A percentile compares a stretch with the other conserved stretches of the same genome.
phyloP scores from a whole-genome alignment of 2,888 invertebrate genomes.

The Drosophila ochracea region DNA sequence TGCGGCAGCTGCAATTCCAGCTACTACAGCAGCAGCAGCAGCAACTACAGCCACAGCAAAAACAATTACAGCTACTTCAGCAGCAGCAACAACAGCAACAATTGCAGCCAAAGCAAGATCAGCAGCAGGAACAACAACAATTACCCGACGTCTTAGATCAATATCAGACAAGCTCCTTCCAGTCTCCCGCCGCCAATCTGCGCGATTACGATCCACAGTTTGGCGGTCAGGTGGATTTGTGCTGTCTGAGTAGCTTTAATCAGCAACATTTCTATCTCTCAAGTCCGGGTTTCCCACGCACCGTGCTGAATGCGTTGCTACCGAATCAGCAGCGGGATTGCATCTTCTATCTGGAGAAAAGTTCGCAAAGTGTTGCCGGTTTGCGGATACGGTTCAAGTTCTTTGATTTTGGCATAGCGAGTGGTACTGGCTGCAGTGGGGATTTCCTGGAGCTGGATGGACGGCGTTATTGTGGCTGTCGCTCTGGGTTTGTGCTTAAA shows the following conservation, averaged over 20 bases:
- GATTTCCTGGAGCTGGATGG: constrained; percentile 87
- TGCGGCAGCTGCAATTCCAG: constrained; percentile 18
- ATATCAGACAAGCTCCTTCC: constrained; percentile 64
- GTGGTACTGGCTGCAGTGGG: constrained; percentile 82
- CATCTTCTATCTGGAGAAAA: constrained; percentile 86
- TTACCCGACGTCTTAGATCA: constrained; percentile 65
- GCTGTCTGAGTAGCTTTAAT: constrained; percentile 85
- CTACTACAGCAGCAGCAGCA: constrained; percentile 22
- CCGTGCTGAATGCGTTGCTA: constrained; percentile 77
- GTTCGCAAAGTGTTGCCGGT: constrained; percentile 86
- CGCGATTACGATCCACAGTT: constrained; percentile 67
- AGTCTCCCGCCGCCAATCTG: constrained; percentile 52
- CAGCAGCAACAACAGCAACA: constrained; percentile 28
- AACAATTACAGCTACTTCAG: constrained; percentile 2
- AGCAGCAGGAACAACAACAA: constrained; percentile 45
- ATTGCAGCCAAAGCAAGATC: constrained; percentile 29
- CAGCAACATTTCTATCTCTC: constrained; percentile 86
- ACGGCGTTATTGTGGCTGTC: constrained; percentile 87
- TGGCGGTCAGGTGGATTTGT: constrained; percentile 74
- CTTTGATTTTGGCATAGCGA: constrained; percentile 86
- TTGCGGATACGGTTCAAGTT: constrained; percentile 86
- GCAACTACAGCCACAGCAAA: constrained; percentile 24
- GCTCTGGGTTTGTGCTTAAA: constrained; percentile 82
- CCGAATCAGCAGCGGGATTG: constrained; percentile 85
- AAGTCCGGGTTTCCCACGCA: constrained; percentile 87